These are phyloP conservation scores for Erebia ligea DNA, from an alignment of 2,888 invertebrate genomes.

Conservation along the genomic window DNA sequence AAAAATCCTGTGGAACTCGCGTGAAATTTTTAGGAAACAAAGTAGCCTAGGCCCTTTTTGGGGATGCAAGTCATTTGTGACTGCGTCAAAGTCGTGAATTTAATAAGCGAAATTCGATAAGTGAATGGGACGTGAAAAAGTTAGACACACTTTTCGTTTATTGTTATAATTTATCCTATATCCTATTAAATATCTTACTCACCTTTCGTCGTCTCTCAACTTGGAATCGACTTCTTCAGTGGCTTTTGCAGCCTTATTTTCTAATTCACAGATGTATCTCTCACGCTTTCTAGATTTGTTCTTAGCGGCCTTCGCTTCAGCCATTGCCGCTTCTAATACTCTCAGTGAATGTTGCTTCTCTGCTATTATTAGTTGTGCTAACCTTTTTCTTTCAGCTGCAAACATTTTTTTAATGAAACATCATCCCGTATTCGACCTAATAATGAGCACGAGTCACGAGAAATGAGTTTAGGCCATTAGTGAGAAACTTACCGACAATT, in stretches of 20 bases:
- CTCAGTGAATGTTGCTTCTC: conserved; percentile 75
- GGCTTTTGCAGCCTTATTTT: conserved; percentile 58
- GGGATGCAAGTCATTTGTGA: too few species aligned
- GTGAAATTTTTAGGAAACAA: too few species aligned
- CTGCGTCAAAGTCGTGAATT: too few species aligned
- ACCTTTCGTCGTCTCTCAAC: conserved; percentile 70
- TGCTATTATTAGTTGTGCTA: conserved; percentile 75
- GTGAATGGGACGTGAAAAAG: not conserved
- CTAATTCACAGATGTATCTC: conserved; percentile 53
- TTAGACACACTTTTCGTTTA: not conserved
- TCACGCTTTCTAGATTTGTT: conserved; percentile 61
- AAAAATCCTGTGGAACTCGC: too few species aligned
- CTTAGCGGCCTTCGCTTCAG: conserved; percentile 72
- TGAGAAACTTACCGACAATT: conserved; percentile 37
- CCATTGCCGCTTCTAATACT: conserved; percentile 75
- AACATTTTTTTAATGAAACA: not conserved
- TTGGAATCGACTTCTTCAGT: conserved; percentile 69
- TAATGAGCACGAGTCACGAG: too few species aligned
- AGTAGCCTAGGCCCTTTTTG: too few species aligned
- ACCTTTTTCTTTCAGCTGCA: conserved; percentile 71
- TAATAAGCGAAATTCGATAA: too few species aligned
- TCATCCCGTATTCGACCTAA: too few species aligned
- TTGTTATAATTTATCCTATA: not conserved
- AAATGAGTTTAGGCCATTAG: too few species aligned
- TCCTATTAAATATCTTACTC: too few species aligned